A percentile compares a stretch with the other conserved stretches of the same genome.
These are phyloP conservation scores for Ceratoteleas bidentatus DNA, from an alignment of 1,140 invertebrate genomes.

Conservation along the genomic window DNA sequence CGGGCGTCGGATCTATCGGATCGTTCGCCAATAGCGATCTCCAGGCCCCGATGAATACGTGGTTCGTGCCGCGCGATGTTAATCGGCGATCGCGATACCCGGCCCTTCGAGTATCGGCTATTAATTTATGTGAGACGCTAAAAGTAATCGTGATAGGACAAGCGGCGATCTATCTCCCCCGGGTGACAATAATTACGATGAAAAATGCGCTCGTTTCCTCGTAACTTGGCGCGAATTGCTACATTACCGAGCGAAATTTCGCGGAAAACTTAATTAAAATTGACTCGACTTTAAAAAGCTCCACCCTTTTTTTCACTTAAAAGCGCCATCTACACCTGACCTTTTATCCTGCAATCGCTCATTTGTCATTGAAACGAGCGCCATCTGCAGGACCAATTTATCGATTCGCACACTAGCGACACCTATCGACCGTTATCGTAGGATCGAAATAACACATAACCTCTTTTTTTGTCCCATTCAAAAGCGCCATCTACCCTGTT, in stretches of 20 bases:
- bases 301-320: too few species aligned
- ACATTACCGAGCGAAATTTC: conserved; percentile 14
- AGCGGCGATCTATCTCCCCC: conserved; percentile 46
- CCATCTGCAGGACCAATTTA: too few species aligned
- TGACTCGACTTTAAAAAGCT: background rate
- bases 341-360: too few species aligned
- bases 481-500: background rate
- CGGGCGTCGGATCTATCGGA: conserved; percentile 33
- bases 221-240: background rate
- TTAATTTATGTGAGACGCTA: conserved; percentile 65
- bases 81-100: conserved; percentile 56
- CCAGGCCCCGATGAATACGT: conserved; percentile 48
- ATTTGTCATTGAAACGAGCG: too few species aligned
- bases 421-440: too few species aligned
- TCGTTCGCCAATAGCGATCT: conserved; percentile 49
- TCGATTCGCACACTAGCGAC: too few species aligned
- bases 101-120: conserved; percentile 51
- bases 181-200: conserved; percentile 55
- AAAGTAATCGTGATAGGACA: conserved; percentile 66
- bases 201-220: conserved; percentile 31
- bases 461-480: background rate
- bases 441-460: too few species aligned
- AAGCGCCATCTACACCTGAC: too few species aligned
- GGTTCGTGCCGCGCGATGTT: conserved; percentile 63
- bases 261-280: background rate